phyloP scores from a whole-genome alignment of 2,113 vertebrate genomes.

The Puffinus mauretanicus region DNA sequence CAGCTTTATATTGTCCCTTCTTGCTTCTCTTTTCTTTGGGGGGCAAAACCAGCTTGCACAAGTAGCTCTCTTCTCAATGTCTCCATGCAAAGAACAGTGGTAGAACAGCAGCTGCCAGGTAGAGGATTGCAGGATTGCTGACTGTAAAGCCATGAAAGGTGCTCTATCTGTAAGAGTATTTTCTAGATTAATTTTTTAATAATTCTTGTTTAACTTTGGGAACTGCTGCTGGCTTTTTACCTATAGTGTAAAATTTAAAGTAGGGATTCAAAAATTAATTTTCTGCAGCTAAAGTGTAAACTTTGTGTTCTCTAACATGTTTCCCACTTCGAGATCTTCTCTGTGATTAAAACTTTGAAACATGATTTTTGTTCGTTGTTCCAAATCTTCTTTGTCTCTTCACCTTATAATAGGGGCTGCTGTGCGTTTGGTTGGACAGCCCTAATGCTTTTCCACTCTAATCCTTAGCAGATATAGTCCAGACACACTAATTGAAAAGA shows the following conservation, averaged over 20 bases:
- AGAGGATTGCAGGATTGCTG: background rate
- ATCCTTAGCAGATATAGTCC: background rate
- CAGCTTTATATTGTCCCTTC: background rate
- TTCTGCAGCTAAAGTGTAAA: background rate
- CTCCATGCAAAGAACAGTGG: background rate
- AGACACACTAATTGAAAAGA: background rate
- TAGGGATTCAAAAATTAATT: background rate
- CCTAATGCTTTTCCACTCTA: background rate
- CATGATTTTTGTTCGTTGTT: background rate
- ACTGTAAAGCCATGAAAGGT: background rate
- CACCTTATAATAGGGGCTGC: background rate
- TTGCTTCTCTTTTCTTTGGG: background rate
- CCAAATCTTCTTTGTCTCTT: background rate
- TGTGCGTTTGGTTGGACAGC: background rate
- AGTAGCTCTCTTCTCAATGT: background rate
- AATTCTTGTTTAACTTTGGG: background rate
- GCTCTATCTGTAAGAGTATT: background rate
- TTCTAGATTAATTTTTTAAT: background rate
- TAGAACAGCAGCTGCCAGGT: background rate
- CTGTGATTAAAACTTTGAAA: background rate
- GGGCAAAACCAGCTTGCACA: background rate
- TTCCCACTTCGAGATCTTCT: background rate
- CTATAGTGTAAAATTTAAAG: background rate
- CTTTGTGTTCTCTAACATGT: background rate
- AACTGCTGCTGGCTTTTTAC: background rate